Percentiles rank a stretch among this genome's conserved stretches.
Conservation (phyloP, 2,888 invertebrate genomes). For the Drosophila seclusa region DNA sequence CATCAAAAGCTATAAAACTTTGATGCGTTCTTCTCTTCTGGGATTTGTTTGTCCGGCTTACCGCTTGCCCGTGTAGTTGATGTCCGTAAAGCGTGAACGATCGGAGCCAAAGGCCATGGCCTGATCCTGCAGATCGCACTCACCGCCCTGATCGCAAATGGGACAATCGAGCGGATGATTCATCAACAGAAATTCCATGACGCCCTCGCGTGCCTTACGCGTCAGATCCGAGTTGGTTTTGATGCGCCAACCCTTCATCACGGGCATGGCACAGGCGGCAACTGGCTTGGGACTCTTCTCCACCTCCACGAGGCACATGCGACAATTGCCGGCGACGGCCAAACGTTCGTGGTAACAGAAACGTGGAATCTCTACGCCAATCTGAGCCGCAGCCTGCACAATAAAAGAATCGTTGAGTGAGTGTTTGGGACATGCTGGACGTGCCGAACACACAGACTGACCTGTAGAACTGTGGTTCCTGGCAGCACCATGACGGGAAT, state of each 20-base stretch:
- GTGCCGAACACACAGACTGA: constrained; percentile 81
- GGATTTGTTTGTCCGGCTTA: constrained; percentile 71
- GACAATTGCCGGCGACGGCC: constrained; percentile 99
- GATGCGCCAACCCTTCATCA: constrained; percentile 99
- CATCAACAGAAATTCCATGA: constrained; percentile 99
- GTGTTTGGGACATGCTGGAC: constrained; percentile 1
- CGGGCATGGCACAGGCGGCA: constrained; percentile 99
- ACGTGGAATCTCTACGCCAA: constrained; percentile 98
- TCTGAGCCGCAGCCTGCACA: constrained; percentile 94
- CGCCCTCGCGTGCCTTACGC: constrained; percentile 91
- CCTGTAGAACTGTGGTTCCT: constrained; percentile 98
- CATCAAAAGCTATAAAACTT: neutral
- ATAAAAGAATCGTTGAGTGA: neutral
- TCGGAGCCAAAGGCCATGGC: constrained; percentile 99
- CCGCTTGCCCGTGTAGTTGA: constrained; percentile 95
- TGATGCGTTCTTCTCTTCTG: neutral
- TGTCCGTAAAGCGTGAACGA: constrained; percentile 96
- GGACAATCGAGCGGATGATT: constrained; percentile 99
- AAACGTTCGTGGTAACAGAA: constrained; percentile 99
- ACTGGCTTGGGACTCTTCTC: constrained; percentile 99
- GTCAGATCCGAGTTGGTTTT: constrained; percentile 99
- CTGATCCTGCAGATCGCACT: constrained; percentile 98
- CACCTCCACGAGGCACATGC: constrained; percentile 99
- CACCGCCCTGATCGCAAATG: constrained; percentile 99
- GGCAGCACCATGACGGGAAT: constrained; percentile 96